These are phyloP conservation scores for Characodon lateralis DNA, from an alignment of 2,797 vertebrate species.

Conservation along the genomic window DNA sequence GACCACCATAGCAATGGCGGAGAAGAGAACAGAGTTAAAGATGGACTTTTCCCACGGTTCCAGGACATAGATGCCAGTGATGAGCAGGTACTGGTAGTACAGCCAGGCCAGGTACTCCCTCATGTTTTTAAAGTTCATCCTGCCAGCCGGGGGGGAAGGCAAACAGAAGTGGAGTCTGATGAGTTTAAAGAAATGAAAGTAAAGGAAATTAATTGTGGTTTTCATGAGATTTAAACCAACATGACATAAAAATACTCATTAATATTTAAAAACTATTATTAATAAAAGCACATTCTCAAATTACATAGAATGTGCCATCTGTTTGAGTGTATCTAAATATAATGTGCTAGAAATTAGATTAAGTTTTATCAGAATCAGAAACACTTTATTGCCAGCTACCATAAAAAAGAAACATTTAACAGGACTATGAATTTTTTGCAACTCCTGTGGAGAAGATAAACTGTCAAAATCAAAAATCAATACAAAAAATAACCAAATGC, in stretches of 20 bases:
- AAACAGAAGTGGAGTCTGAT: constrained; percentile 1
- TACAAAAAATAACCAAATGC: too few species aligned
- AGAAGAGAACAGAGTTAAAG: constrained; percentile 91
- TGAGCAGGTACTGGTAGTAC: constrained; percentile 97
- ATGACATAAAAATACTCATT: too few species aligned
- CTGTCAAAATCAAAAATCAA: too few species aligned
- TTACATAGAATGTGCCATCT: too few species aligned
- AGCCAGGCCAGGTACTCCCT: constrained; percentile 92
- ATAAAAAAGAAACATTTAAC: too few species aligned
- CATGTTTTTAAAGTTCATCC: constrained; percentile 88
- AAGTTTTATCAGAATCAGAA: too few species aligned
- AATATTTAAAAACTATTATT: too few species aligned
- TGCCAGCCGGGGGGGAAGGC: constrained; percentile 36
- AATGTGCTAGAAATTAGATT: too few species aligned
- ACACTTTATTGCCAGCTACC: too few species aligned
- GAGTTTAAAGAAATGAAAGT: neutral
- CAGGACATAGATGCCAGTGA: constrained; percentile 94
- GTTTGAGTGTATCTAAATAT: too few species aligned
- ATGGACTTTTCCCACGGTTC: constrained; percentile 97
- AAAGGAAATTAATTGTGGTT: neutral
- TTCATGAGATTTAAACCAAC: neutral
- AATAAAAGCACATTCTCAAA: too few species aligned
- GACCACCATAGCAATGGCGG: constrained; percentile 90
- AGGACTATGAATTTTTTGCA: too few species aligned
- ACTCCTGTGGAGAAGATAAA: constrained; percentile 5